phyloP scores from a whole-genome alignment of 2,888 invertebrate species.

The Arrhopalites spinosus region DNA sequence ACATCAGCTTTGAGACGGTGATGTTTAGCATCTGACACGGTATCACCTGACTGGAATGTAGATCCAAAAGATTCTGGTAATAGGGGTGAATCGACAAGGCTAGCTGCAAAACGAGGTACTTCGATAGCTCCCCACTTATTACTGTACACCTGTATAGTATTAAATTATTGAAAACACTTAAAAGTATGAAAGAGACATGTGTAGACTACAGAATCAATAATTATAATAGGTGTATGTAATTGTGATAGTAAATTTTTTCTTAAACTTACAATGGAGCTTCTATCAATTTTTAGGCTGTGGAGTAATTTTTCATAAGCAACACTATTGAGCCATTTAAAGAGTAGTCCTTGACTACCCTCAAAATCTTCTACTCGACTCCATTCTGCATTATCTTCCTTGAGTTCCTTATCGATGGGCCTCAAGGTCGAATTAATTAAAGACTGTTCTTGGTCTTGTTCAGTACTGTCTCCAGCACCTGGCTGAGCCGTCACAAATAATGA shows the following conservation, averaged over 20 bases:
- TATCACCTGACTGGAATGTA: background rate
- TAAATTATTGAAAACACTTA: background rate
- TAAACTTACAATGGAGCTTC: conserved; percentile 48
- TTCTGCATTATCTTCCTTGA: conserved; percentile 33
- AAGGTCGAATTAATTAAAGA: background rate
- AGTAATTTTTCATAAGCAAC: conserved; percentile 46
- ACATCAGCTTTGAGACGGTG: background rate
- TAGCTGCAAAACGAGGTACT: conserved; percentile 54
- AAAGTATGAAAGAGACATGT: conserved; percentile 6
- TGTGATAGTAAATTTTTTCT: too few relatives aligned
- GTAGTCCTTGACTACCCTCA: conserved; percentile 51
- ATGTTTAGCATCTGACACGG: background rate
- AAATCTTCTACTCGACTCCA: conserved; percentile 53
- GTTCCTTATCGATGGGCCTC: conserved; percentile 43
- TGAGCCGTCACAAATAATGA: conserved; percentile 24
- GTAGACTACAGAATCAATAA: background rate
- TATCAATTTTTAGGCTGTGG: conserved; percentile 49
- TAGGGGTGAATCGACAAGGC: conserved; percentile 48
- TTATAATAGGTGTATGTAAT: background rate
- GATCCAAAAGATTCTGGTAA: conserved; percentile 42
- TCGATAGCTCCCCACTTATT: conserved; percentile 53
- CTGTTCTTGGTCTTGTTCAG: background rate
- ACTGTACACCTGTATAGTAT: conserved; percentile 47
- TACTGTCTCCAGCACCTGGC: background rate
- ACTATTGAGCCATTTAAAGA: conserved; percentile 52